phyloP scores from a whole-genome alignment of 1,140 invertebrate species.

The Cotesia glomerata region DNA sequence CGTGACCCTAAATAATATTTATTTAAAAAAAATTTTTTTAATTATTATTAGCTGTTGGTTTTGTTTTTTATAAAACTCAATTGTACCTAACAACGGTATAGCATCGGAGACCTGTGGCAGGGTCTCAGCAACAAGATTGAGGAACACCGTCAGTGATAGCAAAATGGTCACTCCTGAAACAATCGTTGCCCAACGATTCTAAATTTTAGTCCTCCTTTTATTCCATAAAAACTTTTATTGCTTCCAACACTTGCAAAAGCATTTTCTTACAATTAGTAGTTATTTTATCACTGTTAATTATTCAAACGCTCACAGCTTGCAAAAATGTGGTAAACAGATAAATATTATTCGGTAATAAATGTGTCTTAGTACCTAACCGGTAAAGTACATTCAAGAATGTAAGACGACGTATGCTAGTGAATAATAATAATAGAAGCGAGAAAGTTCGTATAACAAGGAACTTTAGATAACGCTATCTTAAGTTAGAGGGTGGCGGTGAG shows the following conservation, averaged over 20 bases:
- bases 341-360: too few relatives aligned
- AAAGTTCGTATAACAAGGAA: not conserved
- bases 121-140: slow-evolving; percentile 94
- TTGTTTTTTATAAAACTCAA: slow-evolving; percentile 38
- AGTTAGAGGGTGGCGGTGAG: slow-evolving; percentile 5
- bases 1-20: too few relatives aligned
- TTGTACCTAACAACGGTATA: slow-evolving; percentile 91
- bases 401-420: not conserved
- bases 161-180: slow-evolving; percentile 99
- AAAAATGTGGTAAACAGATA: too few relatives aligned
- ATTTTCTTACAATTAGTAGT: not conserved
- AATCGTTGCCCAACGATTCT: slow-evolving; percentile 58
- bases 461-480: slow-evolving; percentile 16
- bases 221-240: not conserved
- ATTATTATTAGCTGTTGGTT: slow-evolving; percentile 21
- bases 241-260: not conserved
- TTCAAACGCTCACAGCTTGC: too few relatives aligned
- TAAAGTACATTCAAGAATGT: not conserved
- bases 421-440: not conserved
- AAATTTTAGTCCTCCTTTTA: slow-evolving; percentile 15
- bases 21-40: not conserved
- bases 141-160: slow-evolving; percentile 99
- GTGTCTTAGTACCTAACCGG: too few relatives aligned
- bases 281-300: too few relatives aligned
- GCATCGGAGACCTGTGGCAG: slow-evolving; percentile 94